Percentiles rank a stretch among this genome's conserved stretches.
Conservation (phyloP, 1,140 invertebrate species). For the Halictus rubicundus region DNA sequence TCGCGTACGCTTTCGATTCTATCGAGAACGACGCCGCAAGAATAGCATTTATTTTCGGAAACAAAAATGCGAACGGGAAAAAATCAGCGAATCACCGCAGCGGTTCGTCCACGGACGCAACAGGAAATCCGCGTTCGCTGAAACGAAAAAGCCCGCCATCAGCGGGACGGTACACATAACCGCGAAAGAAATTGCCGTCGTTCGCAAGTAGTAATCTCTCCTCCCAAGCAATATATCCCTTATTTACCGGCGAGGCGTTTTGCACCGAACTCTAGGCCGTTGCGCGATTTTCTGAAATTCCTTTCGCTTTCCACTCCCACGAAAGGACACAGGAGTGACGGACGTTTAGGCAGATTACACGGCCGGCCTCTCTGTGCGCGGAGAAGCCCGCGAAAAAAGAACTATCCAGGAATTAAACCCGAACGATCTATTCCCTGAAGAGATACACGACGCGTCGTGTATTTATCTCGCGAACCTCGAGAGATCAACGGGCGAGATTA, state of each 20-base stretch:
- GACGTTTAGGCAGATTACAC: no score
- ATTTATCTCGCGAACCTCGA: background rate
- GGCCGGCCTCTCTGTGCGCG: no score
- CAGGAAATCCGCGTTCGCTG: constrained; percentile 50
- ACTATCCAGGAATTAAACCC: background rate
- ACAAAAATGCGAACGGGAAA: background rate
- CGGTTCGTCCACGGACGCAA: constrained; percentile 13
- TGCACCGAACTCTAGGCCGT: constrained; percentile 39
- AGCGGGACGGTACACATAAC: constrained; percentile 55
- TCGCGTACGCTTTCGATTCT: no score
- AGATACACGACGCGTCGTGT: background rate
- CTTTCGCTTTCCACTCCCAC: constrained; percentile 6
- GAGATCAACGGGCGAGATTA: constrained; percentile 21
- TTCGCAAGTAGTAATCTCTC: constrained; percentile 63
- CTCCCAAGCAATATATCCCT: constrained; percentile 60
- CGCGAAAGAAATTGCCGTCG: constrained; percentile 60
- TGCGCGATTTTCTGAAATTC: constrained; percentile 35
- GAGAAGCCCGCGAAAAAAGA: background rate
- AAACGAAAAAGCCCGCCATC: constrained; percentile 51
- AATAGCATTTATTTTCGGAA: background rate
- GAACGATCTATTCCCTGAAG: background rate
- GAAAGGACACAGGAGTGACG: background rate
- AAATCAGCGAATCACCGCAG: constrained; percentile 29
- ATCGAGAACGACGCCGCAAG: no score
- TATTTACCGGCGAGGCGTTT: constrained; percentile 51